A percentile compares a stretch with the other conserved stretches of the same genome.
These are phyloP conservation scores for Dermolepida albohirtum DNA, from an alignment of 2,888 invertebrate species.

Conservation along the genomic window DNA sequence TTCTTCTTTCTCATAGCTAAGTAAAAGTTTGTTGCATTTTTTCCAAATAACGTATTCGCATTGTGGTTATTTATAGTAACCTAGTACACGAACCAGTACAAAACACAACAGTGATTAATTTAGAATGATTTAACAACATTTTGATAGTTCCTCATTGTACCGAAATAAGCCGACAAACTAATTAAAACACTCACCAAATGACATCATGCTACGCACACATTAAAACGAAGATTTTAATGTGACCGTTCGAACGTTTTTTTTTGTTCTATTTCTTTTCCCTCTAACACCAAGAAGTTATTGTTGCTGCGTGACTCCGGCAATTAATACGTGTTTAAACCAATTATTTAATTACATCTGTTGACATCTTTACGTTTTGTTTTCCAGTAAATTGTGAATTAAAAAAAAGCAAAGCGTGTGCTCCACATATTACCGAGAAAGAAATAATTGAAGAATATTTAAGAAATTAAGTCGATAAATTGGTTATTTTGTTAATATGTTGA, in stretches of 20 bases:
- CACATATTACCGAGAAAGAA: no score
- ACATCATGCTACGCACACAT: constrained; percentile 15
- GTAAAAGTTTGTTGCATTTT: no score
- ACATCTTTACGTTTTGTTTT: constrained; percentile 14
- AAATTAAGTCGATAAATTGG: no score
- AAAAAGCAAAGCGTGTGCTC: no score
- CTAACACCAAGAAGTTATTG: constrained; percentile 2
- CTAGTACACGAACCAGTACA: neutral
- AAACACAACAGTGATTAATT: constrained; percentile 1
- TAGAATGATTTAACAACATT: constrained; percentile 6
- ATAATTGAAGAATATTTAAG: no score
- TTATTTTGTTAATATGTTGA: no score
- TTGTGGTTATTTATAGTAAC: neutral
- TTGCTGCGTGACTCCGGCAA: constrained; percentile 6
- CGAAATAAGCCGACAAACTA: constrained; percentile 8
- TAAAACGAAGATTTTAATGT: constrained; percentile 22
- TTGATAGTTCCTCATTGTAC: constrained; percentile 2
- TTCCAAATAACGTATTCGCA: no score
- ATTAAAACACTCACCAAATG: constrained; percentile 17
- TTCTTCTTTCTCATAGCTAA: no score
- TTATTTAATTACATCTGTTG: constrained; percentile 20
- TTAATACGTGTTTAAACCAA: constrained; percentile 21
- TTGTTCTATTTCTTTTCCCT: neutral
- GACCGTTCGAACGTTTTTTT: constrained; percentile 9
- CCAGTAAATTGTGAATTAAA: neutral